Conservation (phyloP, 2,888 invertebrate species). For the Lissocephala sabroskyi region DNA sequence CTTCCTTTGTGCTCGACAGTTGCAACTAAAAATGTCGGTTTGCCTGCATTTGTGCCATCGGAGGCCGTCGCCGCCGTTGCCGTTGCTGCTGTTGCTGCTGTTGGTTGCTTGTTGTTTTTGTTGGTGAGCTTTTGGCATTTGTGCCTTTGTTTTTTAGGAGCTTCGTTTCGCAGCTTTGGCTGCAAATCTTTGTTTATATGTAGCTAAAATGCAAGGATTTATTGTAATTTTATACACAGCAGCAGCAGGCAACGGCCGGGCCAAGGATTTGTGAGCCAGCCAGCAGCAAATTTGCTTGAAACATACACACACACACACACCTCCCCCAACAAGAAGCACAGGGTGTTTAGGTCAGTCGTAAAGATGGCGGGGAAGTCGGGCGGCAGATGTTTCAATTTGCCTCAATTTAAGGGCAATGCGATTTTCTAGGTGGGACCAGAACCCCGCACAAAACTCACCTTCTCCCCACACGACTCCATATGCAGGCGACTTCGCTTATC, state of each 20-base stretch:
- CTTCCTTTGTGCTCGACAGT: neutral
- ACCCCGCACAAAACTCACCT: too few relatives aligned
- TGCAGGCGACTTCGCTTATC: slow-evolving; percentile 61
- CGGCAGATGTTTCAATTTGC: slow-evolving; percentile 4
- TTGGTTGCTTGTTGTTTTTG: neutral
- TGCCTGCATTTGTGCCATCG: slow-evolving; percentile 51
- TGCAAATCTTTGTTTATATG: slow-evolving; percentile 64
- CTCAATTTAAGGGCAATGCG: too few relatives aligned
- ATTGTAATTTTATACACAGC: slow-evolving; percentile 70
- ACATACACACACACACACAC: too few relatives aligned
- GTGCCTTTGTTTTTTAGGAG: slow-evolving; percentile 65
- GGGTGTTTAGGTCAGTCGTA: too few relatives aligned
- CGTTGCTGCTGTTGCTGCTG: neutral
- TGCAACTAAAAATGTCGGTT: slow-evolving; percentile 43
- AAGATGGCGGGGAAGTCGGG: neutral
- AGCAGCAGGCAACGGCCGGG: too few relatives aligned
- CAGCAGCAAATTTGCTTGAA: slow-evolving; percentile 45
- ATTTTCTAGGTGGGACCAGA: too few relatives aligned
- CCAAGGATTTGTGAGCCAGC: slow-evolving; percentile 14
- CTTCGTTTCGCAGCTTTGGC: slow-evolving; percentile 20
- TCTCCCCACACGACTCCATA: slow-evolving; percentile 42
- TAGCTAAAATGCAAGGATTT: slow-evolving; percentile 67
- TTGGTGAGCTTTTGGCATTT: slow-evolving; percentile 20
- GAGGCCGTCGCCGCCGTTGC: too few relatives aligned
- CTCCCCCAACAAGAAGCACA: too few relatives aligned